These are phyloP conservation scores for Nasua narica DNA, from an alignment of 2,797 vertebrate genomes.

Conservation along the genomic window DNA sequence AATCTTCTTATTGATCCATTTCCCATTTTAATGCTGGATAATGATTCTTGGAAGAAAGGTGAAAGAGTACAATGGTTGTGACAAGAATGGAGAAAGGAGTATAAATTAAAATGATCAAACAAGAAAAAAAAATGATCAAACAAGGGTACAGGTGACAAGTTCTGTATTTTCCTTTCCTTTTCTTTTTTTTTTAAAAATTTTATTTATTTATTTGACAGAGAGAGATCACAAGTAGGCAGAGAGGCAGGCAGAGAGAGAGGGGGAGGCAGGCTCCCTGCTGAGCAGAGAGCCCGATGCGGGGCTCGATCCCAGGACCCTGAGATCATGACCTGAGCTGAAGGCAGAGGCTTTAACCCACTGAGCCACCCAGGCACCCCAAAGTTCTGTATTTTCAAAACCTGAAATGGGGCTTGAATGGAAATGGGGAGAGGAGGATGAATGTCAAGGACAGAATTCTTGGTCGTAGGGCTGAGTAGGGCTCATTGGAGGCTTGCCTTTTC, in stretches of 20 bases:
- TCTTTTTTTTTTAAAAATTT: too few species aligned
- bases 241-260: too few species aligned
- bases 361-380: too few species aligned
- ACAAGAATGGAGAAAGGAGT: background rate
- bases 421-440: background rate
- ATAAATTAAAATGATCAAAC: slow-evolving; percentile 19
- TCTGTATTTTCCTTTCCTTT: too few species aligned
- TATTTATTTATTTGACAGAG: too few species aligned
- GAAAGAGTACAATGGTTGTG: background rate
- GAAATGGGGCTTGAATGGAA: background rate
- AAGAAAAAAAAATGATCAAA: slow-evolving; percentile 28
- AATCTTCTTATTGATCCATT: background rate
- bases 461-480: background rate
- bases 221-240: too few species aligned
- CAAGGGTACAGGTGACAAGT: background rate
- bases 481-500: background rate
- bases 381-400: background rate
- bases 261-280: too few species aligned
- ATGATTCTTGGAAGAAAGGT: background rate
- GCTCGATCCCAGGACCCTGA: too few species aligned
- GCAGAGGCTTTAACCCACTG: too few species aligned
- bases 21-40: background rate
- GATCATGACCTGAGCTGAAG: too few species aligned
- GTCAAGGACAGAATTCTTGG: background rate
- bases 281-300: too few species aligned